phyloP scores from a whole-genome alignment of 2,888 invertebrate genomes.

The Mythimna pallens region DNA sequence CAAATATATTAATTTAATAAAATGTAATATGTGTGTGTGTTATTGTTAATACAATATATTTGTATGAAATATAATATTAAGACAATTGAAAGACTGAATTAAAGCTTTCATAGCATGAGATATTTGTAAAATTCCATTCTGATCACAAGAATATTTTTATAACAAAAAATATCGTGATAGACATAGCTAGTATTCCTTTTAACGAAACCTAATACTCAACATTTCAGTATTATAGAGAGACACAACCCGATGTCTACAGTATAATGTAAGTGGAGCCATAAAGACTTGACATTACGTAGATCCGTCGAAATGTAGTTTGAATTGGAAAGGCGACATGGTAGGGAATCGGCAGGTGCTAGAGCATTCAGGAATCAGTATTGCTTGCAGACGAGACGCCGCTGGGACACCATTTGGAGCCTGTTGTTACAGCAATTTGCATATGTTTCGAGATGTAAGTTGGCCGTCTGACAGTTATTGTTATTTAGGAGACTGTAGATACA shows the following conservation, averaged over 20 bases:
- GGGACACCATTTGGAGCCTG: conserved; percentile 75
- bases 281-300: conserved; percentile 55
- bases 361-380: conserved; percentile 79
- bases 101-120: not conserved
- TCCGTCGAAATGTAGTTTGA: conserved; percentile 76
- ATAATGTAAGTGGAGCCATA: conserved; percentile 53
- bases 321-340: conserved; percentile 75
- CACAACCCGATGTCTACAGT: conserved; percentile 27
- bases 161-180: conserved; percentile 5
- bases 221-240: conserved; percentile 25
- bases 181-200: conserved; percentile 17
- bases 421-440: conserved; percentile 81
- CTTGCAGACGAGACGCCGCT: conserved; percentile 73
- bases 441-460: conserved; percentile 62
- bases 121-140: conserved; percentile 6
- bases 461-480: conserved; percentile 60
- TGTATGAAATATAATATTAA: too few species aligned
- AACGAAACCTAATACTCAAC: conserved; percentile 28
- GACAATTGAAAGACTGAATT: not conserved
- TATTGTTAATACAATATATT: too few species aligned
- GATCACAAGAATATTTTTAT: not conserved
- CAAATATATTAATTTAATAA: not conserved
- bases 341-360: conserved; percentile 81
- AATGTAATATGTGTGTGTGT: too few species aligned
- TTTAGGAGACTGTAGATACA: conserved; percentile 48